Percentiles rank a stretch among this genome's conserved stretches.
Evolutionary conservation across 2,113 vertebrate species (phyloP).

Genomic region (Colinus virginianus): DNA sequence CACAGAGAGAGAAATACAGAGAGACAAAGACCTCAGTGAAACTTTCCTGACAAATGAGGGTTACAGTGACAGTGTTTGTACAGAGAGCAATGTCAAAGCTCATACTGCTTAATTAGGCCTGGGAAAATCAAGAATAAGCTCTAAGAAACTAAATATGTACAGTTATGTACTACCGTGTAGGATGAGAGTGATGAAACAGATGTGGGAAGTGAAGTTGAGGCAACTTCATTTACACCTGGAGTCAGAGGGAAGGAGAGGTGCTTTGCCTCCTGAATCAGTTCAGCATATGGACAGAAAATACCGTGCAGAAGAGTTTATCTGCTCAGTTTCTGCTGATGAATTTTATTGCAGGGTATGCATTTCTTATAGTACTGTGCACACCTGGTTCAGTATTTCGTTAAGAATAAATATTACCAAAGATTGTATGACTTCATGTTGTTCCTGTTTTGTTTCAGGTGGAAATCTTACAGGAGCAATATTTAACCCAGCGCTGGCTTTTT

Average conservation of each 20-base stretch:
- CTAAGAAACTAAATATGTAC: neutral
- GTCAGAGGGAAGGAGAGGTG: neutral
- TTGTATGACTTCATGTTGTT: constrained; percentile 22
- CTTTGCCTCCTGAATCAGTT: neutral
- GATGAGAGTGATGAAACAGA: neutral
- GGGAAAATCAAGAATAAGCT: neutral
- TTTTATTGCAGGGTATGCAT: neutral
- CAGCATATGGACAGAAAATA: neutral
- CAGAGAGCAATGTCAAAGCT: neutral
- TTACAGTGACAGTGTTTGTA: neutral
- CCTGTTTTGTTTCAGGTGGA: constrained; percentile 82
- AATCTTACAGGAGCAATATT: constrained; percentile 90
- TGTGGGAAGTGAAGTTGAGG: neutral
- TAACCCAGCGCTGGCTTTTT: constrained; percentile 92
- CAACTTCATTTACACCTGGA: neutral
- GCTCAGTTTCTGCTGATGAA: neutral
- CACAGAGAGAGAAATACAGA: neutral
- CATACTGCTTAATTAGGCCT: neutral
- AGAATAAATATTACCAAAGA: neutral
- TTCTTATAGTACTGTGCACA: neutral
- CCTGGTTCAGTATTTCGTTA: neutral
- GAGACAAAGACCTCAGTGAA: neutral
- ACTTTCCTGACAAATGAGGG: neutral
- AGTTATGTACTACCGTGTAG: neutral
- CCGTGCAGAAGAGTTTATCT: neutral